Evolutionary conservation across 2,888 invertebrate genomes (phyloP).

Genomic region (Athripsodes cinereus): DNA sequence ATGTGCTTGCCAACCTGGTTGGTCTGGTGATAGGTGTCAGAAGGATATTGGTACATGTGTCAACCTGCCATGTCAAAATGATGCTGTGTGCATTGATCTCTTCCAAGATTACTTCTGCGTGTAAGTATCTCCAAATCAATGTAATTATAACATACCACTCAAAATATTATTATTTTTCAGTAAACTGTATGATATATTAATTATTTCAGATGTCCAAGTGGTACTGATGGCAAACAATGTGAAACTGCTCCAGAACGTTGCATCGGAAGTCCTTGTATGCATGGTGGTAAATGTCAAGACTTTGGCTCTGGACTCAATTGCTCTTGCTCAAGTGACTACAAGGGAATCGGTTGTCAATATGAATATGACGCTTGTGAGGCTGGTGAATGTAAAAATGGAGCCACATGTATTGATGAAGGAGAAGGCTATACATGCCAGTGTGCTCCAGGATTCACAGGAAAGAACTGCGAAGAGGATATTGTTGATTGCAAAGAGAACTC

Average conservation of each 20-base stretch:
- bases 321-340: slow-evolving; percentile 79
- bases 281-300: slow-evolving; percentile 91
- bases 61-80: slow-evolving; percentile 85
- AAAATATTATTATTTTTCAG: too few relatives aligned
- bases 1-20: slow-evolving; percentile 78
- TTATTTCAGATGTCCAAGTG: slow-evolving; percentile 74
- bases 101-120: slow-evolving; percentile 90
- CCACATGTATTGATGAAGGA: slow-evolving; percentile 82
- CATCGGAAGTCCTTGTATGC: slow-evolving; percentile 92
- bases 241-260: slow-evolving; percentile 94
- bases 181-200: background rate
- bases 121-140: too few relatives aligned
- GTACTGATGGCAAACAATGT: slow-evolving; percentile 95
- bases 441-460: slow-evolving; percentile 71
- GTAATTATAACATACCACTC: too few relatives aligned
- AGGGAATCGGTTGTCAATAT: slow-evolving; percentile 88
- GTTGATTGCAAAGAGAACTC: slow-evolving; percentile 89
- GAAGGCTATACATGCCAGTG: slow-evolving; percentile 82
- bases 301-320: slow-evolving; percentile 94
- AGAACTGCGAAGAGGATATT: slow-evolving; percentile 87
- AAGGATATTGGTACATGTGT: slow-evolving; percentile 82
- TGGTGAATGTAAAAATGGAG: slow-evolving; percentile 88
- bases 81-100: slow-evolving; percentile 83
- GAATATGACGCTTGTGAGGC: slow-evolving; percentile 90
- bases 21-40: slow-evolving; percentile 83